Evolutionary conservation across 2,797 vertebrate genomes (phyloP), one percentile per base, ranked within the genome.

Genomic region (Galaxias olidus): DNA sequence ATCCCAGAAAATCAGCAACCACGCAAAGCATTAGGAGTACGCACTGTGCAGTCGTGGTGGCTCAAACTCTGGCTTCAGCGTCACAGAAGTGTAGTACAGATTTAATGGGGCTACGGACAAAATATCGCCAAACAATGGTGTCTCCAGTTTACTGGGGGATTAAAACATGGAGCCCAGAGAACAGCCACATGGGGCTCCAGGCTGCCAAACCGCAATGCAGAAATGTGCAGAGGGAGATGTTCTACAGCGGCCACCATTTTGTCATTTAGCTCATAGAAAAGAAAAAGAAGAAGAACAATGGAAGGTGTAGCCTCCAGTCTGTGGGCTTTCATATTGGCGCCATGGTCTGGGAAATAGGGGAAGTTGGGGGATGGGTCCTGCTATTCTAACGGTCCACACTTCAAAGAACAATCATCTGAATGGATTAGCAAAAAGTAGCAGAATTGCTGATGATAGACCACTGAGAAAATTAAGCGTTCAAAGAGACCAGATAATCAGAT

Each of bases 401-500:
- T 30, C 30, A 30, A 30, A 30, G 30, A 30, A 69, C 17, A 15
- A 45, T 54, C 59, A 74, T 78, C 42, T 40, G 5, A 1, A 10
- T 30, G 55, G 74, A 51, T 17, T 30, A 30, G 30, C 30, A 30
- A 30, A 30, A 30, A 30, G 30, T 30, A 6, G 30, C 30, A 30
- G 30, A 30, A 30, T 30, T 30, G 61, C 30, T 15, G n/a, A 13
- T 15, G 8, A 63, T 2, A 63, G 63, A 75, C 15, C 6, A 6
- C 30, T 55, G 9, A 55, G 4, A 58, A n/a, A 10, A 58, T 48
- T 70, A 75, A 44, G 62, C 57, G 4, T 17, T 51, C 9, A 8
- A 43, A 71, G 66, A 51, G 44, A 75, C 41, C 61, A 73, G 30
- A 30, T 30, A 30, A 30, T 30, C 30, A 30, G 30, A 30, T 30